Base-by-base conservation (phyloP, 2,797 vertebrate genomes). In the Pseudochirops corinnae region DNA sequence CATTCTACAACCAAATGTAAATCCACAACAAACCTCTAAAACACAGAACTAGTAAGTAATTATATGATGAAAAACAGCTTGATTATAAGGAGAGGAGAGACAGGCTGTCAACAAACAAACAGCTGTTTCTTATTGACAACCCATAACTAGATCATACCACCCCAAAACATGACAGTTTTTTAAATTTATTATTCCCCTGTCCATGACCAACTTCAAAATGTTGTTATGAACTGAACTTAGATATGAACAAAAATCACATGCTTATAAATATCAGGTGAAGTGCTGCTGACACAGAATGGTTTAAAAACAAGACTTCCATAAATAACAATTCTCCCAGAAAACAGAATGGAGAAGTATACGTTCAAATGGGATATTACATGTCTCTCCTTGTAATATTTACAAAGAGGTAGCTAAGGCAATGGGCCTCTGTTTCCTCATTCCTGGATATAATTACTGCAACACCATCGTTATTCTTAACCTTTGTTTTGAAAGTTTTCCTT, bases 21-120 rank as follows among this genome's bases (percentile, higher is more conserved):
- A 93, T 97, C 97, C 94, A 95, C 96, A 98, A 94, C 91, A 97
- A 98, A 92, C 94, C 97, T 98, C 97, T 97, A 96, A 98, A 96
- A 96, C 94, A 93, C 90, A 53, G 90, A 95, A 97, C 95, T 95
- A 94, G 95, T 14, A 82, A 93, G 92, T 96, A 97, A 98, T 98
- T 97, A 98, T 97, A 98, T 96, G 97, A 97, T 97, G 96, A 97
- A 95, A 97, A 98, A 97, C 97, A 97, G 98, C 97, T 96, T 97
- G 98, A 98, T 97, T 97, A 97, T 91, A 93, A 82, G 93, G 94
- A 82, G 56, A 24, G 52, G 94, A 60, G 55, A 97, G 74, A 62
- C 97, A 95, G 96, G 93, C 95, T 97, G 96, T 96, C 97, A 97
- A 96, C 95, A 97, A 97, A 97, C 91, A 97, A 98, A 98, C 97